Evolutionary conservation across 2,113 vertebrate genomes (phyloP).

Genomic region (Glaucomys volans): DNA sequence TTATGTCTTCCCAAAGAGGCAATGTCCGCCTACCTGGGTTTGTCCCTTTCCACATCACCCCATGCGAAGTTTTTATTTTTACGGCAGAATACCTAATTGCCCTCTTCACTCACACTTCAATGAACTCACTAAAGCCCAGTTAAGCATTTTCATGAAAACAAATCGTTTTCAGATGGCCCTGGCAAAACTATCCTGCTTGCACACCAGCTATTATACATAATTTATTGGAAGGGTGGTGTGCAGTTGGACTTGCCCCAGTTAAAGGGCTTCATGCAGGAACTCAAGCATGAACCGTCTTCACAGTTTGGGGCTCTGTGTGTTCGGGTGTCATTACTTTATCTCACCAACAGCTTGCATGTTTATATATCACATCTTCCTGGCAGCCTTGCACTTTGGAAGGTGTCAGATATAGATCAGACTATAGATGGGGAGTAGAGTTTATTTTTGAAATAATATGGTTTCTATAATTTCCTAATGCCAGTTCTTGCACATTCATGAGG

Average conservation of each 20-base stretch:
- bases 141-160: constrained; percentile 78
- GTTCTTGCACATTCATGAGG: background rate
- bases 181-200: background rate
- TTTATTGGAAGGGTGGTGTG: background rate
- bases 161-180: constrained; percentile 64
- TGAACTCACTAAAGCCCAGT: constrained; percentile 62
- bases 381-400: constrained; percentile 10
- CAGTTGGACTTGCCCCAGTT: constrained; percentile 9
- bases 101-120: constrained; percentile 59
- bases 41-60: background rate
- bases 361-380: background rate
- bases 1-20: background rate
- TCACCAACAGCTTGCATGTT: background rate
- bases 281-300: background rate
- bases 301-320: background rate
- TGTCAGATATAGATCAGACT: constrained; percentile 36
- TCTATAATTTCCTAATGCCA: constrained; percentile 45
- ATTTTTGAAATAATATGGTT: constrained; percentile 63
- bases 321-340: background rate
- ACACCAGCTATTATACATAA: background rate
- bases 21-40: background rate
- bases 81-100: constrained; percentile 61
- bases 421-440: background rate
- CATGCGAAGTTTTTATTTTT: constrained; percentile 46
- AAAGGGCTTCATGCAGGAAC: background rate